Percentiles rank a stretch among this genome's conserved stretches.
Conservation (phyloP, 2,888 invertebrate genomes). For the Pterostichus madidus region DNA sequence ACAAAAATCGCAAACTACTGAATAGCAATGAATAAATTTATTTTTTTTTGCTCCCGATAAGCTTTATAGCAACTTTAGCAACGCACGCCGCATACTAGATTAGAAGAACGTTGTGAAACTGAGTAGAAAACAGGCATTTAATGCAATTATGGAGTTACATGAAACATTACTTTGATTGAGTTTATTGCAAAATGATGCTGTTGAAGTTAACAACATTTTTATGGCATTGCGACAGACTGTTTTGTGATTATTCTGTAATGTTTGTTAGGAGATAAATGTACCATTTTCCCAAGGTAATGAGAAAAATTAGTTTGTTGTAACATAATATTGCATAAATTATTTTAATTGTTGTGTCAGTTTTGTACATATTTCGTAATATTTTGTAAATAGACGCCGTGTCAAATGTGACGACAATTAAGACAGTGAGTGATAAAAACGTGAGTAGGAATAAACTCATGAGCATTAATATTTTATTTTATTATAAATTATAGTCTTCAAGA, state of each 20-base stretch:
- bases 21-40: no score
- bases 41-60: background rate
- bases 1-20: no score
- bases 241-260: background rate
- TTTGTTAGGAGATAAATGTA: background rate
- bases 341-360: no score
- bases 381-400: no score
- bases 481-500: no score
- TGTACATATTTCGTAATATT: no score
- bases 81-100: constrained; percentile 1
- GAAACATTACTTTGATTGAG: constrained; percentile 11
- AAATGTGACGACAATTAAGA: no score
- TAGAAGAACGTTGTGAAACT: background rate
- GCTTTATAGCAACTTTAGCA: background rate
- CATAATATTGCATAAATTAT: background rate
- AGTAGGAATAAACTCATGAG: no score
- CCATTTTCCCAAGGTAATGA: background rate
- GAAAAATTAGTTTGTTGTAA: background rate
- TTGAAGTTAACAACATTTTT: background rate
- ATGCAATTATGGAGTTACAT: constrained; percentile 21
- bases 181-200: constrained; percentile 12
- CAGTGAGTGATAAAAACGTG: no score
- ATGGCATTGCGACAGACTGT: background rate
- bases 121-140: constrained; percentile 15
- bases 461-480: no score